Percentiles rank a stretch among this genome's conserved stretches.
phyloP scores from a whole-genome alignment of 2,113 vertebrate genomes.

The Lonchura striata region DNA sequence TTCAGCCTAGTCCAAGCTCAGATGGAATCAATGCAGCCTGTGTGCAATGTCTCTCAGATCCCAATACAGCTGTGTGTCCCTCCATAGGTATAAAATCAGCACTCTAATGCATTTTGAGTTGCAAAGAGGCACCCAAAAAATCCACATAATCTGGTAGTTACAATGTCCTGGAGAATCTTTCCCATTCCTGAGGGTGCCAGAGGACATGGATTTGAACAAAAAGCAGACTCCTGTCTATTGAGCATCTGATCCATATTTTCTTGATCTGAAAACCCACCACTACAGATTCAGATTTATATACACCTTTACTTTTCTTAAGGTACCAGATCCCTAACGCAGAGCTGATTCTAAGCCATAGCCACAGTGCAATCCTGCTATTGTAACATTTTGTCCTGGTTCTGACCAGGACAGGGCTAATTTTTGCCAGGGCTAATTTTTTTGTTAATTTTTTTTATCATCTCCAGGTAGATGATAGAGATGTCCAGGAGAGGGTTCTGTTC shows the following conservation, averaged over 20 bases:
- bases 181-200: background rate
- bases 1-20: background rate
- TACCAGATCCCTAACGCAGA: background rate
- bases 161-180: background rate
- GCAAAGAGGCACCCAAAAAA: background rate
- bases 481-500: too few species aligned
- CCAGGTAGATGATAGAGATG: too few species aligned
- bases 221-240: background rate
- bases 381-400: background rate
- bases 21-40: background rate
- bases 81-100: background rate
- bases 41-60: background rate
- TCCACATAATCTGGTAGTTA: background rate
- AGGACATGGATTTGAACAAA: background rate
- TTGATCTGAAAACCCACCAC: background rate
- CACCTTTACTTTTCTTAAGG: background rate
- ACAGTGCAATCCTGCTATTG: accelerated
- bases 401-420: background rate
- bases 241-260: background rate
- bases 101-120: background rate
- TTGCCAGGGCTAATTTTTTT: background rate
- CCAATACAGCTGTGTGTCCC: background rate
- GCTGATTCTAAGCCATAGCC: background rate
- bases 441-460: too few species aligned
- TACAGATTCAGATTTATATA: background rate